Evolutionary conservation across 2,113 vertebrate species (phyloP).

Genomic region (Neodon shergylaensis): DNA sequence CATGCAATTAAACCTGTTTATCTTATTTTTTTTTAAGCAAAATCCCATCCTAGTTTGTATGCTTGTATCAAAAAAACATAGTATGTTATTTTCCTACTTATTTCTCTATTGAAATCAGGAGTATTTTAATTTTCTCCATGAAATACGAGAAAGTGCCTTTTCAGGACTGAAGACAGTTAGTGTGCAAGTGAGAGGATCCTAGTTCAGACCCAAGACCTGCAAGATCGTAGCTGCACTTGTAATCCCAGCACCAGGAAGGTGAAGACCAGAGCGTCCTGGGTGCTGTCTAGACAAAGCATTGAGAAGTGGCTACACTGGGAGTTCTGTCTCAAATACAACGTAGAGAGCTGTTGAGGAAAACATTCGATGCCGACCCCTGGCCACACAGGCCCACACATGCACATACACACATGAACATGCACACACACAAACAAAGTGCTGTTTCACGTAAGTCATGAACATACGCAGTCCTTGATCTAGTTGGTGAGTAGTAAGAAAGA

Average conservation of each 20-base stretch:
- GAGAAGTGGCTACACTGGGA: neutral
- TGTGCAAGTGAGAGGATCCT: neutral
- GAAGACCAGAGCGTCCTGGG: neutral
- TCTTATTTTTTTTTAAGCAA: neutral
- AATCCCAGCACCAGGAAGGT: neutral
- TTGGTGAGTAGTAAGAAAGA: neutral
- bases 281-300: neutral
- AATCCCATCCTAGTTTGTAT: neutral
- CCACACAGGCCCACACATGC: neutral
- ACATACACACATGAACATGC: neutral
- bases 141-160: neutral
- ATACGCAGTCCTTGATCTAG: neutral
- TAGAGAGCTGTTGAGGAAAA: neutral
- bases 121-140: neutral
- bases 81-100: constrained; percentile 9
- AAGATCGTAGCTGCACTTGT: no score
- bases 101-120: constrained; percentile 16
- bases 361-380: no score
- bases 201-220: neutral
- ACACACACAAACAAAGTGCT: neutral
- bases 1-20: neutral
- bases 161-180: neutral
- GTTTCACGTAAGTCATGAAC: neutral
- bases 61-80: neutral
- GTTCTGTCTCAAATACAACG: neutral